Evolutionary conservation across 2,888 invertebrate species (phyloP), one percentile per base, ranked within the genome.

Genomic region (Arge pagana): DNA sequence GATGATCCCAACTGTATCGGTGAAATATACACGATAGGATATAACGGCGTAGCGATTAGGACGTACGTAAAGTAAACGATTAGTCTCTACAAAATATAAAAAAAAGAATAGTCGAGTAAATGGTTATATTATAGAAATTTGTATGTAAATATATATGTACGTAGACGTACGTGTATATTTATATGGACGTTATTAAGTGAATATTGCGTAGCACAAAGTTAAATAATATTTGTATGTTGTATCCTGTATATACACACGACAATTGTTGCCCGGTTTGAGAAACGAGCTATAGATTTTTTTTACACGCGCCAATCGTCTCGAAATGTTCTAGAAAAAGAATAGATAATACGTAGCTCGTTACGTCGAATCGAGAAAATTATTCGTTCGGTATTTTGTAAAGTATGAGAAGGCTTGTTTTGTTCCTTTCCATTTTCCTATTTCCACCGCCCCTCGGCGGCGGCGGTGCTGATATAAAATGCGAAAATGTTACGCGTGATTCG

Each of bases 151-250:
- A 11, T 19, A 30, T 42, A 24, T 21, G 40, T 40, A 10, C 19
- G 18, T 35, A 35, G 15, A 35, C 23, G 53, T 55, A 56, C 57
- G 55, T 53, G 51, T 55, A 56, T 55, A 54, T 45, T 57, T 31
- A 59, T 56, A 50, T 42, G 53, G 60, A 59, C 58, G 56, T 53
- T 55, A 59, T 55, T 54, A 48, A 53, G 56, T 56, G 56, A 54
- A 58, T 63, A 55, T 67, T 59, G 59, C 63, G 60, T 68, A 68
- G 68, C 65, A 66, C 60, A 63, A 62, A 52, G 51, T 63, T 68
- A 68, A 63, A 56, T 67, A 66, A 67, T 64, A 64, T 70, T 70
- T 69, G 64, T 68, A 69, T 70, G 63, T 63, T 53, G 62, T 69
- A 69, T 68, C 52, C 57, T 65, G 61, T 68, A 65, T 58, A 66